Conservation (phyloP, 2,888 invertebrate genomes). For the Argyresthia goedartella region DNA sequence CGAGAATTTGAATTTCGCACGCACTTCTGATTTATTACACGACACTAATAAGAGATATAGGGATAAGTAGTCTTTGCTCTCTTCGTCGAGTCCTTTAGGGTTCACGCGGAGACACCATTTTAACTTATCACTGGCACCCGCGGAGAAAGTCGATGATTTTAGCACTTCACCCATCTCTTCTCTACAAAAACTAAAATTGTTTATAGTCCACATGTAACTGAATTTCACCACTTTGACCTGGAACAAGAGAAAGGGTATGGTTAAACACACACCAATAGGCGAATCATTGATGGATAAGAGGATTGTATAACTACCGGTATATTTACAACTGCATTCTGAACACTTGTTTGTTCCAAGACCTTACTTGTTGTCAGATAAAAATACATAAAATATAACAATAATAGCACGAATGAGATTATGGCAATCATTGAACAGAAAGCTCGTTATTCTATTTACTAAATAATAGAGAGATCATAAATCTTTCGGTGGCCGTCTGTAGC, state of each 20-base stretch:
- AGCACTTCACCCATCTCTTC: conserved; percentile 99
- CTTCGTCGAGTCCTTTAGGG: conserved; percentile 99
- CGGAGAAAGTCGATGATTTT: conserved; percentile 99
- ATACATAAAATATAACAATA: too few relatives aligned
- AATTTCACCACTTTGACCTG: conserved; percentile 99
- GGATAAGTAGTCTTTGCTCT: conserved; percentile 99
- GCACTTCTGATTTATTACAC: conserved; percentile 99
- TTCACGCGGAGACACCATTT: conserved; percentile 99
- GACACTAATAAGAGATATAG: conserved; percentile 98
- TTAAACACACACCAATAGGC: not conserved
- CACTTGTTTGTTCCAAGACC: too few relatives aligned
- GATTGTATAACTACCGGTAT: too few relatives aligned
- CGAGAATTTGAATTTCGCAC: conserved; percentile 99
- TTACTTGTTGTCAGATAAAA: too few relatives aligned
- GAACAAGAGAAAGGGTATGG: conserved; percentile 30
- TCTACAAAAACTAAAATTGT: conserved; percentile 99
- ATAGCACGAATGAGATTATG: too few relatives aligned
- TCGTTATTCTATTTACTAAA: not conserved
- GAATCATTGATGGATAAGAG: too few relatives aligned
- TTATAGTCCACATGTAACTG: conserved; percentile 99
- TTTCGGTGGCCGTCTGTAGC: not conserved
- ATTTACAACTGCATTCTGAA: too few relatives aligned
- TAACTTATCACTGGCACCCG: conserved; percentile 99
- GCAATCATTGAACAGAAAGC: too few relatives aligned
- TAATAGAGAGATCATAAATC: conserved; percentile 9